Percentiles rank a stretch among this genome's conserved stretches.
These are phyloP conservation scores for Anguilla megastoma DNA, from an alignment of 2,797 vertebrate genomes.

Conservation along the genomic window DNA sequence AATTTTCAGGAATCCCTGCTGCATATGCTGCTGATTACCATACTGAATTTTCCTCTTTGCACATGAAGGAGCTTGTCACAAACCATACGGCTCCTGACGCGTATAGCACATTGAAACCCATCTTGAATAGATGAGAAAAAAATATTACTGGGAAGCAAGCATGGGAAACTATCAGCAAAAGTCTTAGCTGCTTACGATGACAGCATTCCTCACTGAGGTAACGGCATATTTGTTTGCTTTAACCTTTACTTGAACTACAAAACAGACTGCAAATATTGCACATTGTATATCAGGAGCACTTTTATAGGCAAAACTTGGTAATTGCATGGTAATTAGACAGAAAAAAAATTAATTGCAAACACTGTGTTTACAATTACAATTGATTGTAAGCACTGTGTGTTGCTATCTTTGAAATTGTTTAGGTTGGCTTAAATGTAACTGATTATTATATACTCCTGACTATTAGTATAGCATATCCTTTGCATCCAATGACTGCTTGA, in stretches of 20 bases:
- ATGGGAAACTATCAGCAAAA: neutral
- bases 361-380: neutral
- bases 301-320: neutral
- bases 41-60: neutral
- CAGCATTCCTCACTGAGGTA: neutral
- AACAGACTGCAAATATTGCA: neutral
- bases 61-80: neutral
- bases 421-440: no score
- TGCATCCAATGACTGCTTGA: no score
- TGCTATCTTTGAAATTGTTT: no score
- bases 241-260: neutral
- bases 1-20: neutral
- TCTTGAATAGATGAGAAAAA: no score
- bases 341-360: neutral
- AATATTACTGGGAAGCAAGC: no score
- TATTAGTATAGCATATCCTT: no score
- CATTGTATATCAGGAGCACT: neutral
- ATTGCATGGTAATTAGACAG: neutral
- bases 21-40: neutral
- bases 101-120: neutral
- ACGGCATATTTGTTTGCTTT: neutral
- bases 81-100: neutral
- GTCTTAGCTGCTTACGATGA: neutral
- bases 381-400: no score
- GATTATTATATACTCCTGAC: no score